Evolutionary conservation across 2,888 invertebrate genomes (phyloP).

Genomic region (Ectropis crepuscularia): DNA sequence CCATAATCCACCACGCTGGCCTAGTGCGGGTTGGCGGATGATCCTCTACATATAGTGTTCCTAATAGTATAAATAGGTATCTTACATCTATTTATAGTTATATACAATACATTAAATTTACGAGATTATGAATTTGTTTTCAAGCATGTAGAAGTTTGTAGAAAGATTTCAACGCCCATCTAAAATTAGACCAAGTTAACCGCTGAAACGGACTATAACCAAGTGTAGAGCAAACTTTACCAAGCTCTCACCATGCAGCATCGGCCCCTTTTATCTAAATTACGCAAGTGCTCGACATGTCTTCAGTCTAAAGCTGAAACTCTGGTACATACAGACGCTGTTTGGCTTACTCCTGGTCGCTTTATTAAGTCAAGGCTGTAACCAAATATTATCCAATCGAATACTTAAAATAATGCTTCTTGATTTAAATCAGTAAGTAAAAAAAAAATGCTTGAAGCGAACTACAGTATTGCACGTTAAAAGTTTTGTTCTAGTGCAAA

Average conservation of each 20-base stretch:
- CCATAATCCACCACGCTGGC: too few species aligned
- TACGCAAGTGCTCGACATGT: conserved; percentile 33
- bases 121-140: neutral
- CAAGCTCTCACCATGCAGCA: conserved; percentile 11
- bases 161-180: neutral
- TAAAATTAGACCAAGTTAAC: conserved; percentile 12
- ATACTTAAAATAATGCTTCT: too few species aligned
- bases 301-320: conserved; percentile 24
- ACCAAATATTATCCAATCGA: neutral
- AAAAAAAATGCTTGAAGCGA: too few species aligned
- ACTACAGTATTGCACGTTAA: too few species aligned
- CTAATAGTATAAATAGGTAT: too few species aligned
- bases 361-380: neutral
- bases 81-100: too few species aligned
- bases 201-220: neutral
- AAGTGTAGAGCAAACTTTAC: conserved; percentile 13
- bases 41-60: too few species aligned
- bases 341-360: neutral
- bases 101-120: too few species aligned
- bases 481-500: too few species aligned
- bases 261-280: conserved; percentile 36
- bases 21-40: too few species aligned
- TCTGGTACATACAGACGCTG: neutral
- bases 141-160: neutral
- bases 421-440: too few species aligned